phyloP scores from a whole-genome alignment of 2,113 vertebrate species.

The Macquaria australasica region DNA sequence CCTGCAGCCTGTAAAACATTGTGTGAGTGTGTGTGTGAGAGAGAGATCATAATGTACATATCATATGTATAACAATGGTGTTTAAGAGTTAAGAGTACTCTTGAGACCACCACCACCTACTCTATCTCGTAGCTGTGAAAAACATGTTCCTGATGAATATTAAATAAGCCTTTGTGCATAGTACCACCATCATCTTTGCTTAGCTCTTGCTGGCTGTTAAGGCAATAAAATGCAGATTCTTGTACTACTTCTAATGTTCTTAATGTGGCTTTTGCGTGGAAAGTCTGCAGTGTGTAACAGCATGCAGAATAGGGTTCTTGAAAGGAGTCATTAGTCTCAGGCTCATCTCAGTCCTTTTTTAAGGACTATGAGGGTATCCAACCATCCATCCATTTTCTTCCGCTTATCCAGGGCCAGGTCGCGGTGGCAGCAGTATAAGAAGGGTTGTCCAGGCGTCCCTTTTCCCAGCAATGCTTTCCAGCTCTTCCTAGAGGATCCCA shows the following conservation, averaged over 20 bases:
- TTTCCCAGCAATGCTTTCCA: too few relatives aligned
- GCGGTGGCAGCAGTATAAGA: too few relatives aligned
- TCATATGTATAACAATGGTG: slow-evolving; percentile 34
- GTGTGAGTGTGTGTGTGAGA: slow-evolving; percentile 7
- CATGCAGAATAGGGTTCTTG: neutral
- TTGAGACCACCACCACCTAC: slow-evolving; percentile 10
- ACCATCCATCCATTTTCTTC: too few relatives aligned
- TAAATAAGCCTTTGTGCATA: slow-evolving; percentile 13
- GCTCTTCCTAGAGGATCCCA: too few relatives aligned
- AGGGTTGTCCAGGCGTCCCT: too few relatives aligned
- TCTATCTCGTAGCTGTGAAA: neutral
- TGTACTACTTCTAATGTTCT: neutral
- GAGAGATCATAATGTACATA: slow-evolving; percentile 16
- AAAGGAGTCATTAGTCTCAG: neutral
- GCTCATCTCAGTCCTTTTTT: too few relatives aligned
- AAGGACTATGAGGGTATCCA: too few relatives aligned
- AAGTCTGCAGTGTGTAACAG: neutral
- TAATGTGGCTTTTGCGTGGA: neutral
- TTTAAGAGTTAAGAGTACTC: slow-evolving; percentile 35
- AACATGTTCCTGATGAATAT: slow-evolving; percentile 20
- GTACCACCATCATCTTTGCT: neutral
- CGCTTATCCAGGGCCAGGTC: too few relatives aligned
- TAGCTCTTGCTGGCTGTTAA: neutral
- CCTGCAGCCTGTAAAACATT: slow-evolving; percentile 17
- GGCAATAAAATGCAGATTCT: neutral